These are phyloP conservation scores for Hippoglossus hippoglossus DNA, from an alignment of 2,797 vertebrate genomes.

Conservation along the genomic window DNA sequence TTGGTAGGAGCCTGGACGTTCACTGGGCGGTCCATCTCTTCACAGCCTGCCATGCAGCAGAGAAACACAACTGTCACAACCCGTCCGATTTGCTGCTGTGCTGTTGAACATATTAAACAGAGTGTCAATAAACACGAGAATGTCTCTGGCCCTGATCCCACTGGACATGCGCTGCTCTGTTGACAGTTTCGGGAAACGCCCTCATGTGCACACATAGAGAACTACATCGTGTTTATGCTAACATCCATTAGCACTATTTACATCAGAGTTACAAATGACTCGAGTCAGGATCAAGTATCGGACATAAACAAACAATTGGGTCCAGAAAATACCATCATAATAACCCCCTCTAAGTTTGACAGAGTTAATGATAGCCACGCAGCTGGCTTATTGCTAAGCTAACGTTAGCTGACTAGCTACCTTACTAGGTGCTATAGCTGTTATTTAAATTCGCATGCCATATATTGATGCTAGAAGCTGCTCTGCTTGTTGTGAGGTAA, in stretches of 20 bases:
- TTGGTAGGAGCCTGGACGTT: conserved; percentile 87
- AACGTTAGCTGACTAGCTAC: conserved; percentile 22
- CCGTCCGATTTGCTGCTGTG: not conserved
- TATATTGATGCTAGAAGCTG: accelerated
- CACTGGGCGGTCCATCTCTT: conserved; percentile 89
- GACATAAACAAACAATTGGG: not conserved
- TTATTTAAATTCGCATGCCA: not conserved
- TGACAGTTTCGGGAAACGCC: conserved; percentile 45
- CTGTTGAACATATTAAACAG: not conserved
- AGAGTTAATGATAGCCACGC: not conserved
- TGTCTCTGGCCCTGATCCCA: not conserved
- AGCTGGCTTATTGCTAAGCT: conserved; percentile 26
- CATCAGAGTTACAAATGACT: not conserved
- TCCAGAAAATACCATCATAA: not conserved
- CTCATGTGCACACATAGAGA: not conserved
- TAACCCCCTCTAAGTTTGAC: conserved; percentile 1
- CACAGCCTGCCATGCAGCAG: conserved; percentile 93
- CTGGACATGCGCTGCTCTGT: not conserved
- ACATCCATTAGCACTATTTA: not conserved
- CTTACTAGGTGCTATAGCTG: not conserved
- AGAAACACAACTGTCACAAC: not conserved
- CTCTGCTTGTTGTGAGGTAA: not conserved
- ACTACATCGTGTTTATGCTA: not conserved
- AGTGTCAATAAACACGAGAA: not conserved
- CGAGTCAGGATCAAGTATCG: not conserved